A percentile compares a stretch with the other conserved stretches of the same genome.
Conservation (phyloP, 2,888 invertebrate genomes). For the Clitarchus hookeri region DNA sequence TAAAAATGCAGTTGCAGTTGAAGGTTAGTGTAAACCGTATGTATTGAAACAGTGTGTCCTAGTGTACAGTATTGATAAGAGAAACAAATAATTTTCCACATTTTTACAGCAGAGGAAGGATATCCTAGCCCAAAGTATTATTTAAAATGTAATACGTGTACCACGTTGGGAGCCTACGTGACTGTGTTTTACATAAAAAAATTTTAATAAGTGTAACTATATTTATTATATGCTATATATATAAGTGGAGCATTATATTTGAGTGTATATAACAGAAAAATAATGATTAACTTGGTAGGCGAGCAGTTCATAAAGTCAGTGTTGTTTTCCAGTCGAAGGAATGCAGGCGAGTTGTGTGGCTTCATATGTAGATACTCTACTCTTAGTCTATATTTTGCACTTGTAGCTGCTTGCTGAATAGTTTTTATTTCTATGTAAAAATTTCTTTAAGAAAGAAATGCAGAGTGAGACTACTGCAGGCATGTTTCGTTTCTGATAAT, state of each 20-base stretch:
- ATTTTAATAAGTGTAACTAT: constrained; percentile 39
- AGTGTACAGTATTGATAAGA: neutral
- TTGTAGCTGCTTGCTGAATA: neutral
- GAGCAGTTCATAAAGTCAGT: neutral
- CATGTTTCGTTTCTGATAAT: neutral
- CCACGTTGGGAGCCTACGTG: constrained; percentile 16
- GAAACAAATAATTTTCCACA: constrained; percentile 14
- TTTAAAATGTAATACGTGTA: neutral
- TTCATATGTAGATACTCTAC: neutral
- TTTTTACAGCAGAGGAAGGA: constrained; percentile 14
- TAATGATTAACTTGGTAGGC: neutral
- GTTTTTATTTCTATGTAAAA: neutral
- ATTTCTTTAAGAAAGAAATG: constrained; percentile 2
- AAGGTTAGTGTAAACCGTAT: neutral
- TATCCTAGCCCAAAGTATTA: constrained; percentile 19
- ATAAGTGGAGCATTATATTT: constrained; percentile 39
- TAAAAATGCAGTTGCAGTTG: neutral
- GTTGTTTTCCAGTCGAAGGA: neutral
- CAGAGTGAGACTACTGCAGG: neutral
- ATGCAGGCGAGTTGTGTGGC: neutral
- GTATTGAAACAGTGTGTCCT: neutral
- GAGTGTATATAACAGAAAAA: constrained; percentile 38
- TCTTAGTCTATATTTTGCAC: neutral
- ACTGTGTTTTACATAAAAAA: constrained; percentile 23
- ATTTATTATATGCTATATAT: constrained; percentile 40